Base-by-base conservation (phyloP, 2,113 vertebrate species). In the Athene cunicularia region DNA sequence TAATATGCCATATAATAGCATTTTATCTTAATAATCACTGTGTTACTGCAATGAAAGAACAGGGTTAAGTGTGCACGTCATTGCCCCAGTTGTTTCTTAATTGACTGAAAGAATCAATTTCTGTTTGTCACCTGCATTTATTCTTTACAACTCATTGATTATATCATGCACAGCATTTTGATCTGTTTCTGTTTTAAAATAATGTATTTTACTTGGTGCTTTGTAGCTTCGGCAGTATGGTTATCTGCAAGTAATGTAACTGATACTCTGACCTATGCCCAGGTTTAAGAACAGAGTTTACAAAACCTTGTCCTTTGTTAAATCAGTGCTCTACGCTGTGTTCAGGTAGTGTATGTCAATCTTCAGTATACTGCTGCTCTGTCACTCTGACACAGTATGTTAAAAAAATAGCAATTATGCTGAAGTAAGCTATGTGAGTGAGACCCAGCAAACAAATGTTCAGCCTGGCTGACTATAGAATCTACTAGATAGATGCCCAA, bases 31-130 rank as follows among this genome's bases (percentile, higher is more conserved):
- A 33, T 73, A 67, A 76, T 72, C 52, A 9, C 39, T 37, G 26
- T 55, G 52, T 72, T 68, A 59, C 56, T 45, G 21, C 70, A 33
- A 8, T 43, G 84, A 33, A 72, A 93, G 30, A 68, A 66, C 66
- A 67, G 73, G 68, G 49, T 91, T 87, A 90, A 79, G 19, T 1
- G 4, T 35, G 23, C 35, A 63, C 1, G 1, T 84, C 74, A 79
- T 67, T 80, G 49, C 23, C 39, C 28, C 68, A 15, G 50, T 64
- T 91, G 81, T 43, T 93, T 77, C 84, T 81, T 63, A 95, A 88
- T 62, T 56, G 71, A 68, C 50, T n/a, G 63, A 77, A 96, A 45
- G 30, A 93, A 88, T 96, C 75, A 60, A 93, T 95, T 93, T 88
- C 58, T 43, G 27, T 90, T 96, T 95, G 55, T 90, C 75, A 76